Evolutionary conservation across 1,140 invertebrate species (phyloP), one percentile per base, ranked within the genome.

Genomic region (Stegodyphus dumicola): DNA sequence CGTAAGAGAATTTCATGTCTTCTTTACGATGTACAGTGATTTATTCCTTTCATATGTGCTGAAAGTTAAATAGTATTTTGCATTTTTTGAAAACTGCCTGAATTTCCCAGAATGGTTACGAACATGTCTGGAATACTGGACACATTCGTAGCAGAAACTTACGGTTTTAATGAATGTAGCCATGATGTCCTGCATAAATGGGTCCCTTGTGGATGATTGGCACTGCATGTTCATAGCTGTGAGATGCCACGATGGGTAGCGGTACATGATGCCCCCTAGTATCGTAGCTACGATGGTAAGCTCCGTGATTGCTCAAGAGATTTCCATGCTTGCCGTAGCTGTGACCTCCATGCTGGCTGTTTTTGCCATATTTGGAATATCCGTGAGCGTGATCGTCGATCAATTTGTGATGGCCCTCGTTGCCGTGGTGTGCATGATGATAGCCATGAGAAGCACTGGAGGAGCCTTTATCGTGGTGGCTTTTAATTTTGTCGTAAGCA

Each of bases 401-500:
- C n/a, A 74, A n/a, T 7, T 83, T 75, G 49, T 75, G 71, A 49
- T 48, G n/a, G 54, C 66, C 64, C 64, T 71, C 65, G 49, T 51
- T 76, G 10, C 74, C 83, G 7, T 77, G 53, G 17, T 85, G 64
- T 18, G 56, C 74, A 5, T 85, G 83, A 15, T 85, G 17, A 49
- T 60, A 71, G 6, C 60, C 74, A 48, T 77, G 66, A 7, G 65
- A n/a, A 17, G 64, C 52, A n/a, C 70, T 73, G n/a, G 74, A 70
- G 17, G 83, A 69, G 9, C 79, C 79, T n/a, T 83, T 83, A 33
- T 83, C 79, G 15, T 83, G 79, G 71, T 67, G 54, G 51, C 70
- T 83, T 48, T 77, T 76, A 15, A 77, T 71, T 10, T 85, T 70
- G 54, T 85, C 83, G 48, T 85, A 85, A 10, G 73, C 83, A 52